These are phyloP conservation scores for Nemotelus nigrinus DNA, from an alignment of 2,888 invertebrate species.

Conservation along the genomic window DNA sequence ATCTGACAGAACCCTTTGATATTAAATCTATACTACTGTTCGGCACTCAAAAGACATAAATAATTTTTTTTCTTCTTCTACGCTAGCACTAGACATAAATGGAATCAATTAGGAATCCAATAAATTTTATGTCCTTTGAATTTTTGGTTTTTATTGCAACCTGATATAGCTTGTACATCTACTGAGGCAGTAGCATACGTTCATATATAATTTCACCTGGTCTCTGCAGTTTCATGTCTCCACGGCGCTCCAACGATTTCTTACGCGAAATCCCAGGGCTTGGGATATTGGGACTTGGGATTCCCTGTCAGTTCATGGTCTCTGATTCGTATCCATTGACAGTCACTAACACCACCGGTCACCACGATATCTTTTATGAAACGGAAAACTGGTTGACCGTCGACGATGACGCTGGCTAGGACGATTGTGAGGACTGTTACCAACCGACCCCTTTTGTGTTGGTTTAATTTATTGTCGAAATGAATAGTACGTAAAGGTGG, in stretches of 20 bases:
- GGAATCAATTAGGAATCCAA: conserved; percentile 42
- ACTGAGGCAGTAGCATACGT: background rate
- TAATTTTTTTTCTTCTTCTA: conserved; percentile 28
- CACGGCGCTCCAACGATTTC: too few species aligned
- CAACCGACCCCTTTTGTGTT: conserved; percentile 40
- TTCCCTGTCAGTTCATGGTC: background rate
- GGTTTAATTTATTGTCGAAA: conserved; percentile 42
- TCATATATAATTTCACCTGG: conserved; percentile 21
- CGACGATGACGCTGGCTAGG: background rate
- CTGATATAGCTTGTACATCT: conserved; percentile 22
- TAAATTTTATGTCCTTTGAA: conserved; percentile 44
- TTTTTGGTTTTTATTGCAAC: conserved; percentile 40
- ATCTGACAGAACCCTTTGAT: conserved; percentile 17
- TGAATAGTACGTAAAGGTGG: conserved; percentile 44
- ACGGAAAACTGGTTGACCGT: conserved; percentile 28
- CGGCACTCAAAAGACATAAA: conserved; percentile 14
- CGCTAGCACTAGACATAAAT: conserved; percentile 31
- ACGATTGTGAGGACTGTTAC: background rate
- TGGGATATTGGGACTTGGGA: too few species aligned
- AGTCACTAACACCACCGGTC: background rate
- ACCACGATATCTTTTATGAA: conserved; percentile 28
- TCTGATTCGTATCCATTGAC: conserved; percentile 13
- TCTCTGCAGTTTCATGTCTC: background rate
- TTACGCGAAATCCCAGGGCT: too few species aligned
- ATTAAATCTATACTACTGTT: background rate